Evolutionary conservation across 2,113 vertebrate genomes (phyloP).

Genomic region (Amphilophus citrinellus): DNA sequence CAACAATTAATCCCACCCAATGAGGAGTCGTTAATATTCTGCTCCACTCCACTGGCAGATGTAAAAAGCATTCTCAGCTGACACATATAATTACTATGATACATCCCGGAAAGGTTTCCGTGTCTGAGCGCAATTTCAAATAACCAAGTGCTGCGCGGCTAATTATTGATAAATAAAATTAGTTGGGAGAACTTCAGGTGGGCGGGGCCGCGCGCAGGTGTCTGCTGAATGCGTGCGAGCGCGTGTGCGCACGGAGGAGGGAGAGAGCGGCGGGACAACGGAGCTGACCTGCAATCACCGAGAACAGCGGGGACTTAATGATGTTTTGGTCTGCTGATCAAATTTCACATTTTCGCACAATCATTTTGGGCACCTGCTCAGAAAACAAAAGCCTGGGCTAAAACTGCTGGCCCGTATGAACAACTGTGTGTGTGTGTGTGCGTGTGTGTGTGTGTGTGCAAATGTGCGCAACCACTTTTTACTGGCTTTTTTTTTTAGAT

Average conservation of each 20-base stretch:
- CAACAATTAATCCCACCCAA: slow-evolving; percentile 61
- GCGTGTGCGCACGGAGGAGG: background rate
- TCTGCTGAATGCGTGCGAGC: slow-evolving; percentile 77
- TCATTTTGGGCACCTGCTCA: slow-evolving; percentile 89
- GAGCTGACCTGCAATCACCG: slow-evolving; percentile 89
- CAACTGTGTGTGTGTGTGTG: background rate
- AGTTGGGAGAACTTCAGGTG: slow-evolving; percentile 92
- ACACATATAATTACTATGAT: slow-evolving; percentile 83
- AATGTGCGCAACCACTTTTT: background rate
- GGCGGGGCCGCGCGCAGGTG: slow-evolving; percentile 90
- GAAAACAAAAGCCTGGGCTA: slow-evolving; percentile 75
- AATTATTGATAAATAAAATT: slow-evolving; percentile 99
- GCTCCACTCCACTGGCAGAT: slow-evolving; percentile 75
- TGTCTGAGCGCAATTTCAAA: slow-evolving; percentile 94
- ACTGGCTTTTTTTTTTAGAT: background rate
- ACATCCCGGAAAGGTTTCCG: slow-evolving; percentile 92
- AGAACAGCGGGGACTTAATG: slow-evolving; percentile 81
- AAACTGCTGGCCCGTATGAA: slow-evolving; percentile 47
- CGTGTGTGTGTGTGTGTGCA: rapidly evolving
- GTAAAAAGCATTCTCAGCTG: slow-evolving; percentile 79
- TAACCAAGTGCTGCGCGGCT: slow-evolving; percentile 93
- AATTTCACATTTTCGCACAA: slow-evolving; percentile 82
- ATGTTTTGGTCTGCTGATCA: slow-evolving; percentile 87
- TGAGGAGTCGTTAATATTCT: slow-evolving; percentile 73
- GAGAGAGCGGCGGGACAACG: slow-evolving; percentile 65